Conservation (phyloP, 2,888 invertebrate species). For the Lasioglossum leucozonium region DNA sequence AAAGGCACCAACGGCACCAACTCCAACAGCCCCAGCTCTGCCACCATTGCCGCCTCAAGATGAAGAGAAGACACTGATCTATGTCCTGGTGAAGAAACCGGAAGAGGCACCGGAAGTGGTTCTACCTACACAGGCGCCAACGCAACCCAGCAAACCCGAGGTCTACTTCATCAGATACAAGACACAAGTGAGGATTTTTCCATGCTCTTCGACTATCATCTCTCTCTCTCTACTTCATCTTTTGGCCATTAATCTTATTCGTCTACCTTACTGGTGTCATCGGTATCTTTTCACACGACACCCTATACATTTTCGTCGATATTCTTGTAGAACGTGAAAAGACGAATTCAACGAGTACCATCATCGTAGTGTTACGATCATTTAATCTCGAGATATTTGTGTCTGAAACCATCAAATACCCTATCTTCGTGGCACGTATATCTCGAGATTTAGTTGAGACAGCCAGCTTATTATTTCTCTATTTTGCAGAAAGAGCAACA, state of each 20-base stretch:
- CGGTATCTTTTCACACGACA: neutral
- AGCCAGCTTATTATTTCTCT: slow-evolving; percentile 3
- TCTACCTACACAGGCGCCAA: slow-evolving; percentile 92
- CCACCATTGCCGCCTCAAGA: slow-evolving; percentile 90
- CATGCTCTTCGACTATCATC: neutral
- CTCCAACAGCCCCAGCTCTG: slow-evolving; percentile 85
- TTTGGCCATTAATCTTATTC: no score
- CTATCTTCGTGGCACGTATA: neutral
- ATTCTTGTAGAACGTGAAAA: neutral
- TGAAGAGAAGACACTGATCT: slow-evolving; percentile 95
- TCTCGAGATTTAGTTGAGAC: neutral
- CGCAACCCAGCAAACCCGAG: slow-evolving; percentile 95
- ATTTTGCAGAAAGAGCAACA: slow-evolving; percentile 79
- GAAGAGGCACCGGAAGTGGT: slow-evolving; percentile 92
- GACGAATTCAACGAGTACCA: neutral
- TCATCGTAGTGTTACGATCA: neutral
- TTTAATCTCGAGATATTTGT: neutral
- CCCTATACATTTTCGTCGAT: neutral
- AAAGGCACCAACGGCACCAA: slow-evolving; percentile 87
- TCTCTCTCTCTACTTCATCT: no score
- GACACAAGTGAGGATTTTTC: slow-evolving; percentile 88
- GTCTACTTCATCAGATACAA: slow-evolving; percentile 96
- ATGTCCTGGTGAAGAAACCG: slow-evolving; percentile 95
- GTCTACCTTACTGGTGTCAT: neutral
- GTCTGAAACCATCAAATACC: neutral